Evolutionary conservation across 1,140 invertebrate genomes (phyloP).

Genomic region (Plodia interpunctella): DNA sequence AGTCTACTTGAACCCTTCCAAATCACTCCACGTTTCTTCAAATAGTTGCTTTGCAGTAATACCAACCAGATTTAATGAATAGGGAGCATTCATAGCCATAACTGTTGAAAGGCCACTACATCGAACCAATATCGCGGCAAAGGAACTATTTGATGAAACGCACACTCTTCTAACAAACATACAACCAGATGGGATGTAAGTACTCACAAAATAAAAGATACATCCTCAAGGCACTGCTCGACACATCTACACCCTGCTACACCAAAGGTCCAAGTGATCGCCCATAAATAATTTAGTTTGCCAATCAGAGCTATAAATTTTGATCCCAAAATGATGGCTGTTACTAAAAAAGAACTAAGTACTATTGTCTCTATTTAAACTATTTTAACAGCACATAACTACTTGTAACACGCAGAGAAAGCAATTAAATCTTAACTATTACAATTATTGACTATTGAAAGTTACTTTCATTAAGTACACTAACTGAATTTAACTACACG

Average conservation of each 20-base stretch:
- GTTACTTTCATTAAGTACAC: constrained; percentile 58
- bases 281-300: constrained; percentile 31
- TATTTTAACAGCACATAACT: neutral
- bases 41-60: neutral
- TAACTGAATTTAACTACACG: constrained; percentile 13
- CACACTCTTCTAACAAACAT: neutral
- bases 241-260: neutral
- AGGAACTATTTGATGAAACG: too few relatives aligned
- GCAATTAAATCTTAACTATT: constrained; percentile 39
- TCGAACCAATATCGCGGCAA: too few relatives aligned
- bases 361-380: neutral
- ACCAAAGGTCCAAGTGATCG: constrained; percentile 7
- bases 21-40: neutral
- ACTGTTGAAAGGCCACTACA: too few relatives aligned
- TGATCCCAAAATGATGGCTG: constrained; percentile 59
- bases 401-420: constrained; percentile 34
- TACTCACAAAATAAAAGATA: neutral
- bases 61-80: too few relatives aligned
- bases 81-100: too few relatives aligned
- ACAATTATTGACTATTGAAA: constrained; percentile 48
- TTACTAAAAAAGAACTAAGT: constrained; percentile 1
- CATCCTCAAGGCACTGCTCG: constrained; percentile 8
- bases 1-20: constrained; percentile 9
- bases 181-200: neutral
- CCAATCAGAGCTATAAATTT: constrained; percentile 44